Percentiles rank a stretch among this genome's conserved stretches.
phyloP scores from a whole-genome alignment of 2,888 invertebrate genomes.

The Phyllotreta striolata region DNA sequence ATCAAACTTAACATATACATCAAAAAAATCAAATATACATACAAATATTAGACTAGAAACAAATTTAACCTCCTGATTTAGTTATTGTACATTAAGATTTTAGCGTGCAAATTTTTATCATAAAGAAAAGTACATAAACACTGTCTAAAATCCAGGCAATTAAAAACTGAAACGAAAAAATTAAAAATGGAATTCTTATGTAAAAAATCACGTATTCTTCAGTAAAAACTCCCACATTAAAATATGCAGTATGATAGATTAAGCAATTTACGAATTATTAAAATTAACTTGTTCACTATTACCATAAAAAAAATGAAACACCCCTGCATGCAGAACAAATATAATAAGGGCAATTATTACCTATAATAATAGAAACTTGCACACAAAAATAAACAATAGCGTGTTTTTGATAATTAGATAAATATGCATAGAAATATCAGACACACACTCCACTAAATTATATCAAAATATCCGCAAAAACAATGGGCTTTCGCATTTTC shows the following conservation, averaged over 20 bases:
- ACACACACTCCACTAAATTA: slow-evolving; percentile 50
- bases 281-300: slow-evolving; percentile 43
- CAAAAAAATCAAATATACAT: slow-evolving; percentile 47
- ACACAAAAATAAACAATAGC: slow-evolving; percentile 57
- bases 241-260: slow-evolving; percentile 35
- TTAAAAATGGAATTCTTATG: slow-evolving; percentile 37
- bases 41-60: slow-evolving; percentile 54
- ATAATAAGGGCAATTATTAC: slow-evolving; percentile 48
- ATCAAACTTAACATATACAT: slow-evolving; percentile 51
- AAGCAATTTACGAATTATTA: slow-evolving; percentile 36
- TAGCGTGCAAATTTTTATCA: slow-evolving; percentile 48
- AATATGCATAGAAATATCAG: slow-evolving; percentile 46
- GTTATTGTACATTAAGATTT: slow-evolving; percentile 43
- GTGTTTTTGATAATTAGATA: slow-evolving; percentile 44
- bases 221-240: slow-evolving; percentile 41
- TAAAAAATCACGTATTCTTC: slow-evolving; percentile 25
- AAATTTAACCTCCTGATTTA: slow-evolving; percentile 41
- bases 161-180: slow-evolving; percentile 37
- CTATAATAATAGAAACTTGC: slow-evolving; percentile 55
- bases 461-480: neutral
- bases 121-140: slow-evolving; percentile 38
- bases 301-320: slow-evolving; percentile 54
- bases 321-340: slow-evolving; percentile 55
- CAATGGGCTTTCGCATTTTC: too few species aligned
- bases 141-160: slow-evolving; percentile 48